Percentiles rank a stretch among this genome's conserved stretches.
These are phyloP conservation scores for Orchestes rusci DNA, from an alignment of 2,888 invertebrate genomes.

Conservation along the genomic window DNA sequence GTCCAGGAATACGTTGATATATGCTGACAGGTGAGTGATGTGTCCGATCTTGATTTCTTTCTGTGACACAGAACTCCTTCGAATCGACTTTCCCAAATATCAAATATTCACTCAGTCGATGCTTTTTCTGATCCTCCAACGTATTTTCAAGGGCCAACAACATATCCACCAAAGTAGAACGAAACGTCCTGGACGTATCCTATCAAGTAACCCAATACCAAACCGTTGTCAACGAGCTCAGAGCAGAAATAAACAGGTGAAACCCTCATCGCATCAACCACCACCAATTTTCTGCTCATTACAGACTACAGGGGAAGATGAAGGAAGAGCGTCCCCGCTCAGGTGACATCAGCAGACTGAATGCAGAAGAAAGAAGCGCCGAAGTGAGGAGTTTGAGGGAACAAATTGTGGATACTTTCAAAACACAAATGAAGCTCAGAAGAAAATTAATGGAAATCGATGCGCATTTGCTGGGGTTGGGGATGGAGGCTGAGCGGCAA, in stretches of 20 bases:
- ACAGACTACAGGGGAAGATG: conserved; percentile 75
- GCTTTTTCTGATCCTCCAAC: too few species aligned
- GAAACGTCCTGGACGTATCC: conserved; percentile 46
- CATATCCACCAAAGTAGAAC: conserved; percentile 78
- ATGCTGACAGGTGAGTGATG: conserved; percentile 66
- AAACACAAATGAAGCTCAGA: conserved; percentile 86
- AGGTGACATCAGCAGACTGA: conserved; percentile 39
- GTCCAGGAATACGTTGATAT: conserved; percentile 83
- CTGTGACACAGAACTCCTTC: too few species aligned
- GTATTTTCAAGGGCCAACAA: conserved; percentile 74
- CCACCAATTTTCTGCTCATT: too few species aligned
- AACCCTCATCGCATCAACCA: too few species aligned
- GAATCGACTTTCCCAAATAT: too few species aligned
- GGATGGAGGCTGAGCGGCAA: conserved; percentile 82
- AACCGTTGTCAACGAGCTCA: conserved; percentile 70
- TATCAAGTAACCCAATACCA: conserved; percentile 80
- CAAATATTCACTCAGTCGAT: too few species aligned
- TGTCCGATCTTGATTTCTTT: not conserved
- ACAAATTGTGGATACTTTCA: conserved; percentile 81
- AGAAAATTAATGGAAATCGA: conserved; percentile 85
- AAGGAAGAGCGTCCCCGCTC: conserved; percentile 57
- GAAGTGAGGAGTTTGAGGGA: conserved; percentile 64
- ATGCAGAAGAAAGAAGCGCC: conserved; percentile 37
- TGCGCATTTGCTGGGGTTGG: conserved; percentile 77
- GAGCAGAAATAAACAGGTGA: conserved; percentile 66